Evolutionary conservation across 2,888 invertebrate species (phyloP).

Genomic region (Rhogogaster chlorosoma): DNA sequence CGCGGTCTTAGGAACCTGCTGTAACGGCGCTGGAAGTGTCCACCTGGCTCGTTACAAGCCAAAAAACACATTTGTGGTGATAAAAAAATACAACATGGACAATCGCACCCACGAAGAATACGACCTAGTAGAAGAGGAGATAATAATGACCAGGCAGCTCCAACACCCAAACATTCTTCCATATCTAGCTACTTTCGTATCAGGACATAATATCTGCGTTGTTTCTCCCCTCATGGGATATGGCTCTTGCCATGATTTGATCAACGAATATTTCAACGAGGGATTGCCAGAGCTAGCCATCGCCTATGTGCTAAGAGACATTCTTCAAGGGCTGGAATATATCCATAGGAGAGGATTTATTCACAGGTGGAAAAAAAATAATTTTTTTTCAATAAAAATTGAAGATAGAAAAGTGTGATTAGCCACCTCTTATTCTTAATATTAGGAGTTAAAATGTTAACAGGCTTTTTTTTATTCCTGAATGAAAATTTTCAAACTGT

Average conservation of each 20-base stretch:
- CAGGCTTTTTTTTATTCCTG: no score
- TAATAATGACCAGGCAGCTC: constrained; percentile 87
- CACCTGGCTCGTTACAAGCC: constrained; percentile 85
- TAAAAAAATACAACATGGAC: constrained; percentile 89
- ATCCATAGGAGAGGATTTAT: constrained; percentile 91
- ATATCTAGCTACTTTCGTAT: constrained; percentile 88
- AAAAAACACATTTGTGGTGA: constrained; percentile 84
- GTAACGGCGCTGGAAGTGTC: constrained; percentile 85
- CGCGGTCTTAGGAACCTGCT: constrained; percentile 81
- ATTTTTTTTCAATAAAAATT: no score
- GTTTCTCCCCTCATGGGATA: constrained; percentile 91
- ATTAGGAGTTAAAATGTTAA: no score
- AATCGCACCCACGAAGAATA: constrained; percentile 82
- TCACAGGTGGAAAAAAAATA: constrained; percentile 85
- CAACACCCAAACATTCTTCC: constrained; percentile 90
- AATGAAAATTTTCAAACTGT: no score
- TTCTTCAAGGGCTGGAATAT: constrained; percentile 90
- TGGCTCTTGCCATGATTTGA: constrained; percentile 90
- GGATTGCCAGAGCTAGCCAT: constrained; percentile 92
- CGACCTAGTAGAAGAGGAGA: constrained; percentile 86
- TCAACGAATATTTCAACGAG: constrained; percentile 86
- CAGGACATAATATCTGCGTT: constrained; percentile 88
- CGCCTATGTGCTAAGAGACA: constrained; percentile 88
- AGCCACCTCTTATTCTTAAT: no score
- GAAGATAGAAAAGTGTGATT: no score